phyloP scores from a whole-genome alignment of 2,888 invertebrate species.

The Clistopyga incitator region DNA sequence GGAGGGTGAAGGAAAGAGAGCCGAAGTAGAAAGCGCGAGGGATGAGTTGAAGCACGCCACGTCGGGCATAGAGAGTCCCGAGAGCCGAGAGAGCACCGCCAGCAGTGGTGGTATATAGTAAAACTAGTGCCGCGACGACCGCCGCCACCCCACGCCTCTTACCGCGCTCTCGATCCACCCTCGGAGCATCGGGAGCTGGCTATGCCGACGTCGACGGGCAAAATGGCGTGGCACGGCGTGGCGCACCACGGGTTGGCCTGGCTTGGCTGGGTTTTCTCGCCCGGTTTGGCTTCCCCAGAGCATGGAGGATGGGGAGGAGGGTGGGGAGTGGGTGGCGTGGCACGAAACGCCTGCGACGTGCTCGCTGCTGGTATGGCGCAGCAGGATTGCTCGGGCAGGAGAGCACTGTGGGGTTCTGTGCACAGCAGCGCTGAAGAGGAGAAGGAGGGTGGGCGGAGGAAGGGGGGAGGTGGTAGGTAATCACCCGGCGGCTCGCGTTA shows the following conservation, averaged over 20 bases:
- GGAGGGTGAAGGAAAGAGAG: slow-evolving; percentile 55
- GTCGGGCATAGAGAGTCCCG: slow-evolving; percentile 55
- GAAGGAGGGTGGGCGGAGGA: slow-evolving; percentile 67
- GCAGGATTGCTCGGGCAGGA: slow-evolving; percentile 48
- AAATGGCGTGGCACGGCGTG: slow-evolving; percentile 62
- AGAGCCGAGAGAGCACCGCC: slow-evolving; percentile 49
- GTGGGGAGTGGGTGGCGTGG: slow-evolving; percentile 57
- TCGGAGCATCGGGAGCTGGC: slow-evolving; percentile 37
- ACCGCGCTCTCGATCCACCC: slow-evolving; percentile 20
- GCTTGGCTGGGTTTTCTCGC: slow-evolving; percentile 29
- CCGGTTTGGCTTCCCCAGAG: slow-evolving; percentile 45
- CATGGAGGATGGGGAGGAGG: slow-evolving; percentile 40
- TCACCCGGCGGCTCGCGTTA: slow-evolving; percentile 84
- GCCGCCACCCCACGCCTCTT: slow-evolving; percentile 37
- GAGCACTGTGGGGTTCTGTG: slow-evolving; percentile 38
- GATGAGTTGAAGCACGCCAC: slow-evolving; percentile 67
- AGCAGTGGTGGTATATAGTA: slow-evolving; percentile 45
- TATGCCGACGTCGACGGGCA: slow-evolving; percentile 54
- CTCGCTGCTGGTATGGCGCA: slow-evolving; percentile 60
- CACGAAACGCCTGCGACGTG: slow-evolving; percentile 58
- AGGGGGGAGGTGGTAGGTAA: slow-evolving; percentile 81
- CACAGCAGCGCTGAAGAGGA: slow-evolving; percentile 57
- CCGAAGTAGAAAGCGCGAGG: slow-evolving; percentile 46
- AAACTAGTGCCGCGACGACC: slow-evolving; percentile 19
- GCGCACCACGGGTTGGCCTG: slow-evolving; percentile 7